Evolutionary conservation across 2,113 vertebrate genomes (phyloP), one percentile per base, ranked within the genome.

Genomic region (Lasiurus cinereus): DNA sequence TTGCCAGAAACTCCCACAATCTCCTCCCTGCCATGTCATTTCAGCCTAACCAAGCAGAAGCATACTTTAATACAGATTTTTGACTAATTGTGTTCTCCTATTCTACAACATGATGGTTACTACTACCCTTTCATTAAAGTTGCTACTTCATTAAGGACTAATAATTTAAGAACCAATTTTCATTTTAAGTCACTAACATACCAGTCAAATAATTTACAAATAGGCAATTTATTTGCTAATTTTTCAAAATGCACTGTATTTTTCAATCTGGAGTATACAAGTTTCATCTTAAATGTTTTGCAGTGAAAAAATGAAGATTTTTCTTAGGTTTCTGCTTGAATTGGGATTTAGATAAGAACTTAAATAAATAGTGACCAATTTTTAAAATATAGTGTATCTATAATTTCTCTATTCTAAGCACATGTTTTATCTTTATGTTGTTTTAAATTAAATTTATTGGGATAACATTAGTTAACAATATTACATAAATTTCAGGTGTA

Each of bases 151-250:
- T 74, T 95, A 91, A 73, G 96, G 59, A 79, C 24, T 50, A 76
- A 46, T 76, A 90, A 94, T 82, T 80, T 85, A 77, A 70, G 43
- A 92, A 39, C 7, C 27, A 74, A n/a, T 92, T 94, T 84, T 93
- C 69, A 91, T 92, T 94, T 95, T 82, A 88, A 39, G 27, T 76
- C 64, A 86, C 72, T 93, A 72, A 94, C 21, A 48, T 91, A 67
- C 2, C 15, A 88, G 19, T 70, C 39, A 67, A 62, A 19, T 96
- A 62, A 92, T 94, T 95, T 96, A 2, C 27, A 89, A 88, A 83
- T 22, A 90, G 33, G 5, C n/a, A 66, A 66, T 95, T 88, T 85
- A 7, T 72, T 94, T 76, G 6, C 19, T 78, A 94, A 50, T 91
- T 94, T 33, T 92, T 84, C 33, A 90, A 83, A 91, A 69, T 31